Evolutionary conservation across 1,140 invertebrate species (phyloP).

Genomic region (Metaphire vulgaris): DNA sequence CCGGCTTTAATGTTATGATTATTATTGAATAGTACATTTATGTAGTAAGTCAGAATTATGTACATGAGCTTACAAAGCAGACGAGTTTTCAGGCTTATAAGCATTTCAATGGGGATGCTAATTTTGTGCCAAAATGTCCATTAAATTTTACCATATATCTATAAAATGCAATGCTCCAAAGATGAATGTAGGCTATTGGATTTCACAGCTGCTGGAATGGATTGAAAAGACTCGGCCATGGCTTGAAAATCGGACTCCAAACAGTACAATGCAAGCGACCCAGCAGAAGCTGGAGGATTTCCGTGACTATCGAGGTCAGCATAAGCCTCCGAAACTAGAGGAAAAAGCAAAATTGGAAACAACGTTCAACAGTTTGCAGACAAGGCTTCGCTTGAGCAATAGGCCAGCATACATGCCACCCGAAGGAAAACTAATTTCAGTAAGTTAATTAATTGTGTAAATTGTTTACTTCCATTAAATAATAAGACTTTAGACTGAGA

Average conservation of each 20-base stretch:
- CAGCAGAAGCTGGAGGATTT: slow-evolving; percentile 98
- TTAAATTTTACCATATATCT: too few species aligned
- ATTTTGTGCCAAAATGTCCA: too few species aligned
- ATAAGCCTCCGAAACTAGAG: slow-evolving; percentile 98
- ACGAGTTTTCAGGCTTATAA: too few species aligned
- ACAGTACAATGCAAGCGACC: slow-evolving; percentile 92
- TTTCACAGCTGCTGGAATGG: slow-evolving; percentile 39
- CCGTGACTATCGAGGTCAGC: slow-evolving; percentile 91
- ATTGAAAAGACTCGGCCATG: slow-evolving; percentile 65
- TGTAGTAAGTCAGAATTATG: too few species aligned
- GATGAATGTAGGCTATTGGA: not conserved
- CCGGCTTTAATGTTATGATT: too few species aligned
- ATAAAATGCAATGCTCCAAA: too few species aligned
- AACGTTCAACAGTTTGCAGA: slow-evolving; percentile 56
- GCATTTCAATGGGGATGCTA: too few species aligned
- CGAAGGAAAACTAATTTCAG: slow-evolving; percentile 95
- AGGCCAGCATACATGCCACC: slow-evolving; percentile 93
- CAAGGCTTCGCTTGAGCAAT: slow-evolving; percentile 77
- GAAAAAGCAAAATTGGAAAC: slow-evolving; percentile 63
- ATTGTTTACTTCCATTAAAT: too few species aligned
- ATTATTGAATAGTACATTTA: too few species aligned
- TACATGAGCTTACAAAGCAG: too few species aligned
- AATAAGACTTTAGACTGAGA: too few species aligned
- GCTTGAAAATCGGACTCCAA: slow-evolving; percentile 91
- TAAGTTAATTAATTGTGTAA: slow-evolving; percentile 56